Conservation (phyloP, 2,797 vertebrate genomes). For the Columba guinea region DNA sequence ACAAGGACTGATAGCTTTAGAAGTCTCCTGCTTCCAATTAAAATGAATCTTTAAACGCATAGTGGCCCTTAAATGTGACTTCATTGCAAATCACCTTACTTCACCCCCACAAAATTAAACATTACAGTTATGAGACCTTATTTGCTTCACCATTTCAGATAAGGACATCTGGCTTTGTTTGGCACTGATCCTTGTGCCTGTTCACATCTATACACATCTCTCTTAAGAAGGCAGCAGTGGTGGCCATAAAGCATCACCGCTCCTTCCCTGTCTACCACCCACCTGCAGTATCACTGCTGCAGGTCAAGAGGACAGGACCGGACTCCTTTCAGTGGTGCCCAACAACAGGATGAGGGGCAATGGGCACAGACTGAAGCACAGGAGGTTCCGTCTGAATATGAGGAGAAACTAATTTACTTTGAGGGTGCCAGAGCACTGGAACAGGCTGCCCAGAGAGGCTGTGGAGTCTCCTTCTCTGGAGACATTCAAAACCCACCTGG, state of each 20-base stretch:
- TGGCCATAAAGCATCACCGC: background rate
- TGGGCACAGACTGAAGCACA: no score
- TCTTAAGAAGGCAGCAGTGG: background rate
- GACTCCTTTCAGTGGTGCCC: no score
- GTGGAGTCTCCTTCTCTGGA: no score
- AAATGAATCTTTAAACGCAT: background rate
- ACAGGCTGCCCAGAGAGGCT: no score
- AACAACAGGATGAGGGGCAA: no score
- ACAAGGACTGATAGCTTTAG: background rate
- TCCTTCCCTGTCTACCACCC: rapidly evolving
- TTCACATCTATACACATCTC: background rate
- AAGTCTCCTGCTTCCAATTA: background rate
- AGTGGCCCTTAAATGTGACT: background rate
- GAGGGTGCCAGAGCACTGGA: no score
- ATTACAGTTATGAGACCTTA: background rate
- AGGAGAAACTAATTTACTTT: no score
- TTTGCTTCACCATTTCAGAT: background rate
- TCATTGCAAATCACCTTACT: background rate
- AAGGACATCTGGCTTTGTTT: rapidly evolving
- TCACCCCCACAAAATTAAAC: background rate
- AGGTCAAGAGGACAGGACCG: background rate
- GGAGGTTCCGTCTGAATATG: no score
- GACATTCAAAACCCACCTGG: no score
- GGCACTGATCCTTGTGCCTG: background rate
- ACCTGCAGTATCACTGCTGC: background rate